These are phyloP conservation scores for Embidobia sp. DNA, from an alignment of 2,888 invertebrate genomes.

Conservation along the genomic window DNA sequence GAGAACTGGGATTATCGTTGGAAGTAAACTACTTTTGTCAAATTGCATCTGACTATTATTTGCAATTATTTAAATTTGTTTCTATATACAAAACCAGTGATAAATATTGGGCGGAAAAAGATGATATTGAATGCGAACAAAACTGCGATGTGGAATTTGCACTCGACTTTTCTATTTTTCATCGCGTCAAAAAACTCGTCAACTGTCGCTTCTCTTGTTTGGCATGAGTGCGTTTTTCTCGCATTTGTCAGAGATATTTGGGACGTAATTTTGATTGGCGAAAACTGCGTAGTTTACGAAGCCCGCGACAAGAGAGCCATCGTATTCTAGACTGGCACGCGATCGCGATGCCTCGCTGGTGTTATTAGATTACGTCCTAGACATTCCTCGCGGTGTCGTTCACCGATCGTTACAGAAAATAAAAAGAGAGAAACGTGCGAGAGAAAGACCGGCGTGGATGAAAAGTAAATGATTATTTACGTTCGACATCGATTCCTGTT, in stretches of 20 bases:
- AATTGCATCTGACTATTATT: no score
- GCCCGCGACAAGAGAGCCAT: conserved; percentile 7
- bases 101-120: no score
- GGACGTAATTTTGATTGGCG: conserved; percentile 24
- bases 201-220: no score
- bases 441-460: background rate
- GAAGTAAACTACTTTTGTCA: no score
- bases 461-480: conserved; percentile 21
- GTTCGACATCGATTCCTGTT: conserved; percentile 2
- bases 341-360: conserved; percentile 23
- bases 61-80: no score
- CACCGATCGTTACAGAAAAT: conserved; percentile 33
- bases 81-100: no score
- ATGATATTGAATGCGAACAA: no score
- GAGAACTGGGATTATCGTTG: no score
- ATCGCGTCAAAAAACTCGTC: background rate
- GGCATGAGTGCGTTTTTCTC: conserved; percentile 14
- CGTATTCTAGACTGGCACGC: conserved; percentile 35
- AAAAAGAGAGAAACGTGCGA: background rate
- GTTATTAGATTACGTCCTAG: conserved; percentile 46
- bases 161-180: background rate
- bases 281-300: conserved; percentile 36
- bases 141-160: no score
- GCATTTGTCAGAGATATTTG: conserved; percentile 25
- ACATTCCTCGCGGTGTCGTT: conserved; percentile 45